A percentile compares a stretch with the other conserved stretches of the same genome.
phyloP scores from a whole-genome alignment of 2,113 vertebrate genomes.

The Calyptommatus sinebrachiatus region DNA sequence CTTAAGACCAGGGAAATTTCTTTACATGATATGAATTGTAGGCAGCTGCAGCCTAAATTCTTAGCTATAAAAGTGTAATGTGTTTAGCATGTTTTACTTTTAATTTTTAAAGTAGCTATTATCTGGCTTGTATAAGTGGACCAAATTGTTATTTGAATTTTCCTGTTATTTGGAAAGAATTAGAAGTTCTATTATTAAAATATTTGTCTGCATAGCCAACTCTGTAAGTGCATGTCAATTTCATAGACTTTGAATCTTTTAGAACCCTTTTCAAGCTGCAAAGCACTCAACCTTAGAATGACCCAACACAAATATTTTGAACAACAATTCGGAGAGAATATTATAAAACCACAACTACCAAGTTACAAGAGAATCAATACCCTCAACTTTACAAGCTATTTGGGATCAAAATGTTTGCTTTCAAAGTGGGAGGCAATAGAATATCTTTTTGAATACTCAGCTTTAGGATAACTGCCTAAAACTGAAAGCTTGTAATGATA shows the following conservation, averaged over 20 bases:
- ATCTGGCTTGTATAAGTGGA: neutral
- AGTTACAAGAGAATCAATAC: neutral
- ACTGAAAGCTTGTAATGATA: too few species aligned
- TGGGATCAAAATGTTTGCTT: too few species aligned
- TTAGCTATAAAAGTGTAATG: too few species aligned
- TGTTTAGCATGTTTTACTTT: too few species aligned
- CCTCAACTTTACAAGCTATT: too few species aligned
- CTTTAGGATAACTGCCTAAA: too few species aligned
- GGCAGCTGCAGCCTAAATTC: neutral
- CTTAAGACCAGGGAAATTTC: neutral
- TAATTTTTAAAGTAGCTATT: rapidly evolving
- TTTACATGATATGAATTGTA: neutral
- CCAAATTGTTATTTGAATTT: neutral
- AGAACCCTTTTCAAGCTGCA: neutral
- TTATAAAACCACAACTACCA: neutral
- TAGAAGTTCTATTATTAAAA: neutral
- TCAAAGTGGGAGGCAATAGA: too few species aligned
- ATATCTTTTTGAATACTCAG: too few species aligned
- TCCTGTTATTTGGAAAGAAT: neutral
- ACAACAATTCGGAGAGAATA: neutral
- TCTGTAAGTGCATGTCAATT: neutral
- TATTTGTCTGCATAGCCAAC: neutral
- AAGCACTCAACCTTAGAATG: neutral
- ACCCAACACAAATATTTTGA: neutral
- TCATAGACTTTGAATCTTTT: neutral